A percentile compares a stretch with the other conserved stretches of the same genome.
phyloP scores from a whole-genome alignment of 2,113 vertebrate species.

The Platichthys flesus region DNA sequence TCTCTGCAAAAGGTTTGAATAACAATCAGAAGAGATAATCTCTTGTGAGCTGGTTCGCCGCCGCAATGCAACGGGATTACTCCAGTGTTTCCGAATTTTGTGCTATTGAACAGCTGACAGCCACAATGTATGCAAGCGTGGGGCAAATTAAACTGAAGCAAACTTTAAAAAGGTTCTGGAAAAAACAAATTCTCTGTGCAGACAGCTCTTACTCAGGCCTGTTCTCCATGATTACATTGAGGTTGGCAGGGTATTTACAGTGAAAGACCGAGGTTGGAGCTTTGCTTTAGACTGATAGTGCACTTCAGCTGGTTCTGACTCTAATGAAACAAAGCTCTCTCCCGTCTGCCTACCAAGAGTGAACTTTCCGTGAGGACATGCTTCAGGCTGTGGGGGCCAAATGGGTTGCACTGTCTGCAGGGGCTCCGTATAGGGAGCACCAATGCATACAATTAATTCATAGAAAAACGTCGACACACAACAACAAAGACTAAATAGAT shows the following conservation, averaged over 20 bases:
- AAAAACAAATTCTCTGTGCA: background rate
- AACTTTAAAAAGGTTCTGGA: background rate
- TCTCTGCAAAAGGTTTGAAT: background rate
- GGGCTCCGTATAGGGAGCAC: too few species aligned
- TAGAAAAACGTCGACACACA: too few species aligned
- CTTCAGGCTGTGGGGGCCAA: background rate
- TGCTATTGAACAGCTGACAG: background rate
- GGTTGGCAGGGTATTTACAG: background rate
- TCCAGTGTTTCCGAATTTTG: background rate
- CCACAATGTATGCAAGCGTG: background rate
- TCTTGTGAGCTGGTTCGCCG: background rate
- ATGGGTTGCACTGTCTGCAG: too few species aligned
- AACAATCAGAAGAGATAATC: background rate
- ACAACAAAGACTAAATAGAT: too few species aligned
- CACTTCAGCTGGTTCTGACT: background rate
- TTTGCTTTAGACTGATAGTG: background rate
- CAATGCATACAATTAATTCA: too few species aligned
- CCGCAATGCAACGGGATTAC: background rate
- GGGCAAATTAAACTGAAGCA: background rate
- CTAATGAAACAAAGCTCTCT: background rate
- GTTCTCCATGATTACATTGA: background rate
- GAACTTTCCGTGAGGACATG: background rate
- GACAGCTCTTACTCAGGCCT: background rate
- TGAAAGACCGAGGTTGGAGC: background rate
- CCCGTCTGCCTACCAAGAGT: background rate